Conservation (phyloP, 2,113 vertebrate species). For the Eulemur rufifrons region DNA sequence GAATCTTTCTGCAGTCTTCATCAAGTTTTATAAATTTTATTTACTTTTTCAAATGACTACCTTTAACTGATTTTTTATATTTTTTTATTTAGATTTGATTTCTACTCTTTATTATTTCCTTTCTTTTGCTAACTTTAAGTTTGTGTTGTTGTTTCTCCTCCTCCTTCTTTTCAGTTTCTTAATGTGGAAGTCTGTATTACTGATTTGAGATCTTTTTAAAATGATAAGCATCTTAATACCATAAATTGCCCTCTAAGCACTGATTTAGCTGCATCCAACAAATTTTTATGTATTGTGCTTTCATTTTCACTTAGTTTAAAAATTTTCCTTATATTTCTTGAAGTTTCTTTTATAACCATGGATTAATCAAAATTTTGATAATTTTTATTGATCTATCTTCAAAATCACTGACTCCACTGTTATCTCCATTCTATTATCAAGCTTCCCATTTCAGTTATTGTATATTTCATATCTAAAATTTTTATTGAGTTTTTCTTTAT, state of each 20-base stretch:
- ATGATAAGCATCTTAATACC: background rate
- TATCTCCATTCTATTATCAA: background rate
- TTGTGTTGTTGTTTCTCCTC: background rate
- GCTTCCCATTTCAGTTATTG: background rate
- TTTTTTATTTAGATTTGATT: conserved; percentile 9
- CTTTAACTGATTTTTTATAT: background rate
- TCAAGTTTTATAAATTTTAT: background rate
- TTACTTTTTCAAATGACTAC: background rate
- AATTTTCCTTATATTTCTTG: background rate
- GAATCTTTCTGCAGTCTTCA: background rate
- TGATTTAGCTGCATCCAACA: background rate
- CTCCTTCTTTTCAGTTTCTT: background rate
- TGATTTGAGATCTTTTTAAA: background rate
- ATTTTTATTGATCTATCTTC: background rate
- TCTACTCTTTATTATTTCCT: background rate
- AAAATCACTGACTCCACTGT: background rate
- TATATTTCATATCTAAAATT: background rate
- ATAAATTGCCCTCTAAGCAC: background rate
- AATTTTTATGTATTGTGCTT: background rate
- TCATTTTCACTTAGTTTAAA: background rate
- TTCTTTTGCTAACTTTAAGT: background rate
- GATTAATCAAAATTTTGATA: background rate
- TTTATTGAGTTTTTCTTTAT: background rate
- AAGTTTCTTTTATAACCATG: background rate
- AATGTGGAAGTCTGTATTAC: background rate